Conservation (phyloP, 2,113 vertebrate genomes). For the Hydropotes inermis region DNA sequence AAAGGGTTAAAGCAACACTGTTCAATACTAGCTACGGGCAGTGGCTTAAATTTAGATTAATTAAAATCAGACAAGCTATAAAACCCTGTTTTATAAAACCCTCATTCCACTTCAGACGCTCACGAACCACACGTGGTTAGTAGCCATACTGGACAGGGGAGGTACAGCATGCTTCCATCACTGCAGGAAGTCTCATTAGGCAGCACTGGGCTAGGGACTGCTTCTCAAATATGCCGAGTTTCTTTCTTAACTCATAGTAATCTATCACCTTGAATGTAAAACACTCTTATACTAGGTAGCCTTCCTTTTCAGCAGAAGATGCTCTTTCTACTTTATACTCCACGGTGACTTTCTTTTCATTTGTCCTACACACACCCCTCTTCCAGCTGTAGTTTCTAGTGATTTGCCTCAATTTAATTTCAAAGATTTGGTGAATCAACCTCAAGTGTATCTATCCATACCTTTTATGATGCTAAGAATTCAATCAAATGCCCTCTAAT, state of each 20-base stretch:
- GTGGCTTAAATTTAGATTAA: not conserved
- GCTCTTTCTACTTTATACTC: not conserved
- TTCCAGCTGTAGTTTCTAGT: not conserved
- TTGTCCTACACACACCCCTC: not conserved
- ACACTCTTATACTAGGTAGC: not conserved
- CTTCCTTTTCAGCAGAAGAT: not conserved
- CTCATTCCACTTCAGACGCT: not conserved
- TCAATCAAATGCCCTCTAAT: not conserved
- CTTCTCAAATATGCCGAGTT: not conserved
- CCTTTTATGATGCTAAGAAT: slow-evolving; percentile 16
- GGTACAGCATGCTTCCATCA: not conserved
- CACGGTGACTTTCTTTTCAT: not conserved
- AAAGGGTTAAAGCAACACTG: not conserved
- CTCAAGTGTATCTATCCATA: not conserved
- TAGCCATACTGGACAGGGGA: not conserved
- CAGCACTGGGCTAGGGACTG: not conserved
- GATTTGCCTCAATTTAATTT: not conserved
- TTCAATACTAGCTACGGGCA: not conserved
- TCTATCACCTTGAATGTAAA: not conserved
- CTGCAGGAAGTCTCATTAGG: not conserved
- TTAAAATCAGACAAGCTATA: not conserved
- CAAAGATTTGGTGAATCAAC: slow-evolving; percentile 1
- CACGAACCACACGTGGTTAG: not conserved
- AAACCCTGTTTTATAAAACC: not conserved
- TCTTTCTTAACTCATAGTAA: not conserved